Conservation (phyloP, 2,888 invertebrate species). For the Scrobipalpa atriplicella region DNA sequence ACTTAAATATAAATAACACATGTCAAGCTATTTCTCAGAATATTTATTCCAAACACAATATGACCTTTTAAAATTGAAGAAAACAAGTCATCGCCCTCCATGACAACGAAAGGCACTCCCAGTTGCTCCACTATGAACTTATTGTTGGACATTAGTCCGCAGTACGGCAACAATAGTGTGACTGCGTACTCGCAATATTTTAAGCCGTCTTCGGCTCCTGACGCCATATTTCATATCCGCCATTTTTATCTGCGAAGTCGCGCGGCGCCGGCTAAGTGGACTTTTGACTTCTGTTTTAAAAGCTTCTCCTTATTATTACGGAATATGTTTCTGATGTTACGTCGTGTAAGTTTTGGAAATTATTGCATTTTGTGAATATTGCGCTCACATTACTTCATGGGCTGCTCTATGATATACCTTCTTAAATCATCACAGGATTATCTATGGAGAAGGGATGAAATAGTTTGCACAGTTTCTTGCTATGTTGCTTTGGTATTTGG, state of each 20-base stretch:
- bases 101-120: neutral
- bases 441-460: no score
- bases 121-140: slow-evolving; percentile 5
- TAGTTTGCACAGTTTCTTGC: no score
- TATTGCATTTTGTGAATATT: no score
- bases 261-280: slow-evolving; percentile 66
- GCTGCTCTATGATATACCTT: no score
- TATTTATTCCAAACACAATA: no score
- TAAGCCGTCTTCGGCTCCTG: slow-evolving; percentile 59
- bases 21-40: no score
- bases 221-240: slow-evolving; percentile 70
- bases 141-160: slow-evolving; percentile 36
- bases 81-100: neutral
- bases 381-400: no score
- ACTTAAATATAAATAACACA: no score
- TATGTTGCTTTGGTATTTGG: no score
- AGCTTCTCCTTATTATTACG: slow-evolving; percentile 47
- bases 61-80: neutral
- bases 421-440: no score
- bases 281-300: slow-evolving; percentile 65
- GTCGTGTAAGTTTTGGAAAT: no score
- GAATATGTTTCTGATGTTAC: neutral
- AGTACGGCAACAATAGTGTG: slow-evolving; percentile 50
- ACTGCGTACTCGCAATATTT: slow-evolving; percentile 60
- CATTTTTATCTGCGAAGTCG: slow-evolving; percentile 66